These are phyloP conservation scores for Turnix velox DNA, from an alignment of 2,113 vertebrate species.

Conservation along the genomic window DNA sequence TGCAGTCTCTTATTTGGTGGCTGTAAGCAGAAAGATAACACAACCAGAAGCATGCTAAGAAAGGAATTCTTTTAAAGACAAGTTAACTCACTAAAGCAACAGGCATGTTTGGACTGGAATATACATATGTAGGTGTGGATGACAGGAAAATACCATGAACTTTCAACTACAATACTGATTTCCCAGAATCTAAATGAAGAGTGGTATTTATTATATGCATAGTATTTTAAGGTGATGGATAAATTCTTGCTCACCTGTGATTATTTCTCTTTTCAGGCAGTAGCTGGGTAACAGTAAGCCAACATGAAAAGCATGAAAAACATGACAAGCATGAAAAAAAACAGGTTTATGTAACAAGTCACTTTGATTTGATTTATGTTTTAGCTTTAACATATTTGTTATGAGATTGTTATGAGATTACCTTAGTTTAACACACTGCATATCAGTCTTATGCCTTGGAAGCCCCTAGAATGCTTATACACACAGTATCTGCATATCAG, in stretches of 20 bases:
- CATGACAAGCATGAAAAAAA: background rate
- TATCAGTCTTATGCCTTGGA: background rate
- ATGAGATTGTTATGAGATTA: no score
- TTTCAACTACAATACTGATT: background rate
- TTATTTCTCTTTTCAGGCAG: background rate
- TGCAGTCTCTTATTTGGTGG: background rate
- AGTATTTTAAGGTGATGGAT: background rate
- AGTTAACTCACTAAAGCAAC: background rate
- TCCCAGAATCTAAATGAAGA: background rate
- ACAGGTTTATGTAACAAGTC: background rate
- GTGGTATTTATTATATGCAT: background rate
- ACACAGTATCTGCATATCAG: background rate
- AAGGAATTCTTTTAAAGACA: background rate
- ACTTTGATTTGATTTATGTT: slow-evolving; percentile 33
- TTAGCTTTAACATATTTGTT: background rate
- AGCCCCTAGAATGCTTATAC: background rate
- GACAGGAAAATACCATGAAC: background rate
- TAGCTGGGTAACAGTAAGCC: slow-evolving; percentile 13
- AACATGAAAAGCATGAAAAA: background rate
- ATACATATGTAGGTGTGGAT: background rate
- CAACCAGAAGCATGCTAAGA: background rate
- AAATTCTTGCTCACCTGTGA: background rate
- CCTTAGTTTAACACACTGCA: rapidly evolving
- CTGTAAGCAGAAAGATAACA: background rate
- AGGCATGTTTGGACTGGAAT: background rate